phyloP scores from a whole-genome alignment of 2,113 vertebrate species.

The Okapia johnstoni region DNA sequence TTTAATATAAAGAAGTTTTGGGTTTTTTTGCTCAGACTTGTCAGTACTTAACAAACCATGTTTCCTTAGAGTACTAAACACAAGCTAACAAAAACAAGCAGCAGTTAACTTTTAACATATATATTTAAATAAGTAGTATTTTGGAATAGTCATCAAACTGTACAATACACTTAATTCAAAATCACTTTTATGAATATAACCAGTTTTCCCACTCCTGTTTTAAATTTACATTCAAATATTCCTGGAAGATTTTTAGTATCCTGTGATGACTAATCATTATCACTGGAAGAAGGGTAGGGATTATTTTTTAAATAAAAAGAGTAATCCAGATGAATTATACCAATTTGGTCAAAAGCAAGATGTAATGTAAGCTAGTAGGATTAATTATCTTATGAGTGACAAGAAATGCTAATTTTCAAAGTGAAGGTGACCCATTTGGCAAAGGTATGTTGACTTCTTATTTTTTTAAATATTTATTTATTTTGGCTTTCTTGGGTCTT shows the following conservation, averaged over 20 bases:
- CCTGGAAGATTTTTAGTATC: neutral
- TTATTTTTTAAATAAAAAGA: neutral
- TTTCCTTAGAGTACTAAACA: neutral
- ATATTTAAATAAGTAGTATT: neutral
- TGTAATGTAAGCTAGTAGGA: neutral
- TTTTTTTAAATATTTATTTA: neutral
- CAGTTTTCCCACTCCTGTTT: neutral
- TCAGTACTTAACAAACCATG: neutral
- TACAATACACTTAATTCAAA: neutral
- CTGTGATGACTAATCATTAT: neutral
- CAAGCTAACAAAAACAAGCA: neutral
- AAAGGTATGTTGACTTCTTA: neutral
- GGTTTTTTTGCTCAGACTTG: neutral
- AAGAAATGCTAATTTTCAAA: neutral
- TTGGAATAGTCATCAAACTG: neutral
- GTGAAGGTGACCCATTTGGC: neutral
- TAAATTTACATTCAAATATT: neutral
- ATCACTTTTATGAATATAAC: neutral
- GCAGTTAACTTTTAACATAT: neutral
- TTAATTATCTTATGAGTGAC: neutral
- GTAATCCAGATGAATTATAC: neutral
- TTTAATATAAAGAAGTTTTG: neutral
- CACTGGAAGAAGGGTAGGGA: neutral
- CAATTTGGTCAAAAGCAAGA: neutral
- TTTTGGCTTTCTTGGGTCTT: neutral